phyloP scores from a whole-genome alignment of 2,888 invertebrate genomes.

The Leptinotarsa rubiginosa region DNA sequence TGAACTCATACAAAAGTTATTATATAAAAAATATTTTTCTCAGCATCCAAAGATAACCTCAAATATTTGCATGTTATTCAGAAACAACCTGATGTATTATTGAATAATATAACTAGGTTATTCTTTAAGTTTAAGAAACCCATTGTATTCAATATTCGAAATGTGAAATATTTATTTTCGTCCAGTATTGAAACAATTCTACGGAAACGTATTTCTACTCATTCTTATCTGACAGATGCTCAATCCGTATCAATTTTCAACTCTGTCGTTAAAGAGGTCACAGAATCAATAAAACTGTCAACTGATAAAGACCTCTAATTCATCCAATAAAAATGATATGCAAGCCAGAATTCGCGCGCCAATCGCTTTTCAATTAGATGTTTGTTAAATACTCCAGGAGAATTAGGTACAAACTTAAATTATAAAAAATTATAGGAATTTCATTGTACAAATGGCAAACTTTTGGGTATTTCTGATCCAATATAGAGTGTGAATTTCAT shows the following conservation, averaged over 20 bases:
- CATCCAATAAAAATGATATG: conserved; percentile 9
- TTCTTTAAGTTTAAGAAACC: too few relatives aligned
- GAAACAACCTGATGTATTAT: too few relatives aligned
- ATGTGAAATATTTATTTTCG: not conserved
- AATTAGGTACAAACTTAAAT: not conserved
- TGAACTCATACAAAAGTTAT: too few relatives aligned
- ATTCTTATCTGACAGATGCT: conserved; percentile 4
- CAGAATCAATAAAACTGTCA: conserved; percentile 3
- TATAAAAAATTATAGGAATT: too few relatives aligned
- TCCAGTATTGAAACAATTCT: not conserved
- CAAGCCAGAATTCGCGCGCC: conserved; percentile 14
- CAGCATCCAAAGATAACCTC: too few relatives aligned
- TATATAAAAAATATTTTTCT: too few relatives aligned
- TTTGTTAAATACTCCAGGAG: not conserved
- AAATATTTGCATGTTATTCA: too few relatives aligned
- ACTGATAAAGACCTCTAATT: conserved; percentile 11
- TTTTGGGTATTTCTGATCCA: too few relatives aligned
- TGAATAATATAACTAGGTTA: too few relatives aligned
- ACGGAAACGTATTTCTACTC: conserved; percentile 4
- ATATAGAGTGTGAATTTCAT: too few relatives aligned
- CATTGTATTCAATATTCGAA: too few relatives aligned
- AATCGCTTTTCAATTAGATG: not conserved
- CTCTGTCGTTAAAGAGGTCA: not conserved
- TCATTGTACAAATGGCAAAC: too few relatives aligned
- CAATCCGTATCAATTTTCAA: not conserved